Evolutionary conservation across 2,888 invertebrate species (phyloP).

Genomic region (Lordiphosa andalusiaca): DNA sequence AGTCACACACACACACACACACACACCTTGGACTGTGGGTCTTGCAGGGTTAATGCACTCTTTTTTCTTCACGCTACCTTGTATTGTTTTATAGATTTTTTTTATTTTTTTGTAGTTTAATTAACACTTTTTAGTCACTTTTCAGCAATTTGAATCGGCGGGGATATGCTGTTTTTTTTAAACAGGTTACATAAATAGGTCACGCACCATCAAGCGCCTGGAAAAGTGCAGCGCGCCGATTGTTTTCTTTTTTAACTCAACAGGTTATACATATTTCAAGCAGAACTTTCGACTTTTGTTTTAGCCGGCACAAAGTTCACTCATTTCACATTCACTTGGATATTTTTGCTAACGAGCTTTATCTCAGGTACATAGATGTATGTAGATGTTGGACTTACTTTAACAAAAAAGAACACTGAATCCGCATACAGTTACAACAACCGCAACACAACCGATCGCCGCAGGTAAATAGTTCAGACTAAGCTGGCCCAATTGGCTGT

Average conservation of each 20-base stretch:
- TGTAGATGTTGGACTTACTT: conserved; percentile 42
- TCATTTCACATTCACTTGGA: conserved; percentile 4
- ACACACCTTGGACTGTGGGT: conserved; percentile 15
- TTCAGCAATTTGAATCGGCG: conserved; percentile 2
- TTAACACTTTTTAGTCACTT: conserved; percentile 59
- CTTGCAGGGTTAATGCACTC: conserved; percentile 77
- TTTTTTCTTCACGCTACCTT: conserved; percentile 35
- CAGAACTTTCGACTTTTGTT: conserved; percentile 1
- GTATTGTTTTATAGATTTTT: conserved; percentile 21
- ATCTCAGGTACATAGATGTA: conserved; percentile 5
- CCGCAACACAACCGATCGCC: conserved; percentile 51
- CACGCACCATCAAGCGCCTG: conserved; percentile 66
- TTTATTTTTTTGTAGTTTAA: conserved; percentile 37
- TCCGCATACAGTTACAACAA: conserved; percentile 7
- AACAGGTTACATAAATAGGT: conserved; percentile 79
- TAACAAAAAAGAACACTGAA: conserved; percentile 38
- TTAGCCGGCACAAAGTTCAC: conserved; percentile 1
- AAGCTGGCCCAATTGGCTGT: conserved; percentile 4
- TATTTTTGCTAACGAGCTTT: not conserved
- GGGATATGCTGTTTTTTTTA: conserved; percentile 7
- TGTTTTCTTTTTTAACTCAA: conserved; percentile 25
- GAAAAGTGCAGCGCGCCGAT: conserved; percentile 60
- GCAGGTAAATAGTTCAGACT: conserved; percentile 42
- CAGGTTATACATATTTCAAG: conserved; percentile 48
- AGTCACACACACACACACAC: conserved; percentile 19